A percentile compares a stretch with the other conserved stretches of the same genome.
Conservation (phyloP, 1,140 invertebrate species). For the Eumeta japonica region DNA sequence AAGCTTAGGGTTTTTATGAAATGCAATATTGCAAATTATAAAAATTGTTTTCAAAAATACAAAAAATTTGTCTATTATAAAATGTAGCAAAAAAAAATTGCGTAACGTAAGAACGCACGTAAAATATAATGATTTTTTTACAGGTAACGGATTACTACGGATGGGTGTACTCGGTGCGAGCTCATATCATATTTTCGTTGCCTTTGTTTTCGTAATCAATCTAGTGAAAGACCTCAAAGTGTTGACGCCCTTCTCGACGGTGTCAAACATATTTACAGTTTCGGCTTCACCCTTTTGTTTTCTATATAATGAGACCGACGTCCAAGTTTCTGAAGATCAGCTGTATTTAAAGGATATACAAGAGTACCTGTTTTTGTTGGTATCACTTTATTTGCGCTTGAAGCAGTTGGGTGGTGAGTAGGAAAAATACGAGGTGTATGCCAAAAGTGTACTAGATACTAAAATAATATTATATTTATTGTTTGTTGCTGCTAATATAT, state of each 20-base stretch:
- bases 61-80: too few species aligned
- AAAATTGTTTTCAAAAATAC: too few species aligned
- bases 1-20: too few species aligned
- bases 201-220: slow-evolving; percentile 71
- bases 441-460: neutral
- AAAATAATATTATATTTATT: neutral
- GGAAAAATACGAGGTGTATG: too few species aligned
- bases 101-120: too few species aligned
- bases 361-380: slow-evolving; percentile 70
- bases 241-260: slow-evolving; percentile 70
- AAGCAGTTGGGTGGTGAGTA: slow-evolving; percentile 77
- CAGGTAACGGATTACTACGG: slow-evolving; percentile 33
- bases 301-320: slow-evolving; percentile 64
- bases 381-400: slow-evolving; percentile 77
- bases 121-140: too few species aligned
- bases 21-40: too few species aligned
- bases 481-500: neutral
- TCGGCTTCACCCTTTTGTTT: slow-evolving; percentile 70
- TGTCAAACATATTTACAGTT: slow-evolving; percentile 68
- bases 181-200: slow-evolving; percentile 67
- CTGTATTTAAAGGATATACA: slow-evolving; percentile 34
- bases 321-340: slow-evolving; percentile 48
- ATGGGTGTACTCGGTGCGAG: slow-evolving; percentile 32
- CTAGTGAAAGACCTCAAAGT: slow-evolving; percentile 71
- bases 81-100: too few species aligned